Base-by-base conservation (phyloP, 1,140 invertebrate species). In the Scaptomyza montana region DNA sequence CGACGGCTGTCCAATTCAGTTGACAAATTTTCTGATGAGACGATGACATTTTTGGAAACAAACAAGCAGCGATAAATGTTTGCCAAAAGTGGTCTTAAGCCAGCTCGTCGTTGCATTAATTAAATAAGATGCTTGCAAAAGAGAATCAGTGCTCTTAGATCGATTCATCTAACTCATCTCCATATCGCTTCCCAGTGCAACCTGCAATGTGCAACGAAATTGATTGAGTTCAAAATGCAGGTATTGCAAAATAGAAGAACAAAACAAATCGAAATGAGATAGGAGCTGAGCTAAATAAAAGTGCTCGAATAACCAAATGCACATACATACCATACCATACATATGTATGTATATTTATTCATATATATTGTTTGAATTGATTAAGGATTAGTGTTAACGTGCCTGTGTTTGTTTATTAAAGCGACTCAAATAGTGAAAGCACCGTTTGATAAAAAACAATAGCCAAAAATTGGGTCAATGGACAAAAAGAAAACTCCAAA, bases 151-250 rank as follows among this genome's bases (percentile, higher is more conserved):
- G 21, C 55, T 25, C 21, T 25, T 25, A 25, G 21, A 25, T 25
- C 21, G 21, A 25, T 25, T 25, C 21, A 25, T 25, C 21, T 4
- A 25, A 25, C n/a, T 47, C 43, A 47, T 10, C 51, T 54, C 8
- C 51, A 30, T 57, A 9, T 0, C 36, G 36, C 9, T 39, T 0
- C 16, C 6, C 30, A 39, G 16, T 41, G 8, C 25, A 41, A 30
- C 25, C n/a, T 13, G 50, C 67, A 50, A 41, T n/a, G 30, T 13
- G 50, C 67, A 50, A 41, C 19, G 30, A 55, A 49, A 50, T 64
- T 70, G 51, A 64, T 70, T 63, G 45, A 50, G 54, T 41, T 59
- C 62, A 51, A 71, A 66, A 59, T 51, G 62, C 30, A 71, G 65
- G 65, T 36, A 53, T 55, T 49, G 16, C 62, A 62, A 68, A 46